These are phyloP conservation scores for Scophthalmus maximus DNA, from an alignment of 2,113 vertebrate genomes.

Conservation along the genomic window DNA sequence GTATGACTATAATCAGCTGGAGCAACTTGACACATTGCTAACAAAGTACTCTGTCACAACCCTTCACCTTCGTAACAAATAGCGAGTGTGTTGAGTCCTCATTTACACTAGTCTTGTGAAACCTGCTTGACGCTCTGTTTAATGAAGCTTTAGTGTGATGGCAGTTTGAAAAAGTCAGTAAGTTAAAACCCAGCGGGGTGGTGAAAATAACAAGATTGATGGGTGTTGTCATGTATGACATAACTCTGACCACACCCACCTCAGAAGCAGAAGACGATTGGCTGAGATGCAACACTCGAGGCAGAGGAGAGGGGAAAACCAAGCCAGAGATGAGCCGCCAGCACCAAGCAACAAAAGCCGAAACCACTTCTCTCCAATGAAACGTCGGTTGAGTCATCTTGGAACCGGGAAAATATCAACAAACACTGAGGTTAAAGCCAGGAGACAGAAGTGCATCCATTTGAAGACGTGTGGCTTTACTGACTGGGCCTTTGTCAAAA, in stretches of 20 bases:
- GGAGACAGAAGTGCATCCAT: constrained; percentile 32
- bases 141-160: background rate
- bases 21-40: constrained; percentile 57
- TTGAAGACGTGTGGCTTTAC: constrained; percentile 27
- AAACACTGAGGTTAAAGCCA: constrained; percentile 43
- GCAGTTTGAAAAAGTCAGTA: constrained; percentile 9
- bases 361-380: constrained; percentile 17
- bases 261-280: constrained; percentile 7
- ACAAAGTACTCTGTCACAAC: constrained; percentile 52
- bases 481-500: constrained; percentile 25
- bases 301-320: constrained; percentile 38
- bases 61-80: constrained; percentile 23
- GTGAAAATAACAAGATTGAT: constrained; percentile 51
- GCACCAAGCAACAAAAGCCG: constrained; percentile 14
- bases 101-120: constrained; percentile 9
- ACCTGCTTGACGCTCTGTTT: constrained; percentile 1
- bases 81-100: constrained; percentile 24
- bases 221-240: constrained; percentile 51
- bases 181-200: constrained; percentile 24
- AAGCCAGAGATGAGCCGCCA: background rate
- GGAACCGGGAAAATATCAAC: constrained; percentile 15
- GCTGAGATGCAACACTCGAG: constrained; percentile 30
- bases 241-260: constrained; percentile 43
- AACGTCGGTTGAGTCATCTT: constrained; percentile 47
- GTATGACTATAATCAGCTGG: constrained; percentile 61